Evolutionary conservation across 2,797 vertebrate species (phyloP), one percentile per base, ranked within the genome.

Genomic region (Pantherophis alleghaniensis): DNA sequence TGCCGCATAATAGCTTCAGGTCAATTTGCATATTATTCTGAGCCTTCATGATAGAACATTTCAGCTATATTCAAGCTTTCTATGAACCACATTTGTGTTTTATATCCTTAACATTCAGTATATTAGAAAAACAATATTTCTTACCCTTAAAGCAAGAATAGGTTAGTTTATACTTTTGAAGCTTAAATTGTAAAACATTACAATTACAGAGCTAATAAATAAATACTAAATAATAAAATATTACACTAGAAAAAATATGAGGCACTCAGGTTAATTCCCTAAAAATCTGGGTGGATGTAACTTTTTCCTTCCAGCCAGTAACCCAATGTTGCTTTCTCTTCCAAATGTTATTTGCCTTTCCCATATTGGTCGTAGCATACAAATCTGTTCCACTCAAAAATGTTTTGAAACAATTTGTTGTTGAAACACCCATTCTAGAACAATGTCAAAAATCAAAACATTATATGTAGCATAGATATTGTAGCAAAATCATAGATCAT

Each of bases 11-110:
- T 59, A 88, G 56, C 51, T 26, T 88, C 63, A 9, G 55, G 22
- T 87, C 32, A 88, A 74, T 92, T 88, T 88, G n/a, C 53, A 74
- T 88, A 69, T 88, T 88, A 47, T 59, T 88, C 61, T 56, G 57
- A 74, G 55, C 37, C 22, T 16, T 57, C 37, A 88, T 7, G 86
- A 92, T 56, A 56, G 87, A 69, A 69, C 22, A 92, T 88, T 16
- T 42, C 16, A 56, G 86, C 60, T 32, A 88, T 51, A 88, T 57
- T 47, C 91, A 92, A 32, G n/a, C 63, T 83, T 59, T 83, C 22
- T 47, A 20, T 56, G 79, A 26, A 69, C 47, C 24, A 63, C 26
- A 69, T 60, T 66, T 66, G 42, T 91, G 86, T 37, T 86, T 55
- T 51, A 28, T 37, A 47, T 47, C 83, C 37, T 86, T 16, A 37